These are phyloP conservation scores for Gallirallus australis DNA, from an alignment of 2,797 vertebrate genomes.

Conservation along the genomic window DNA sequence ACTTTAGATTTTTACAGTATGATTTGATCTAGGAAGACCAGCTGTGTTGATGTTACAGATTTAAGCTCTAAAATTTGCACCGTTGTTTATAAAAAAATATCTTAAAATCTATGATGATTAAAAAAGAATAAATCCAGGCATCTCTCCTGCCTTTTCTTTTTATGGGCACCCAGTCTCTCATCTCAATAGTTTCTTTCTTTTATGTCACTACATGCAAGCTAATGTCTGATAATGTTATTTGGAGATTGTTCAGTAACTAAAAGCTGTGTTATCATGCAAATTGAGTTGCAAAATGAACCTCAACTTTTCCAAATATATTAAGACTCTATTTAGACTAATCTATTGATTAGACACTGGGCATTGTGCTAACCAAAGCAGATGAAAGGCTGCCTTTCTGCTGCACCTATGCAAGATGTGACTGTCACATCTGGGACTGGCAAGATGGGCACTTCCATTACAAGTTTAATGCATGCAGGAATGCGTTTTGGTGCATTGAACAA, in stretches of 20 bases:
- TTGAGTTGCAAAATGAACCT: background rate
- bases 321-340: background rate
- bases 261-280: background rate
- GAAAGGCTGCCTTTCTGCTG: background rate
- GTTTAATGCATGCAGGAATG: background rate
- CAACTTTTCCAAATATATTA: background rate
- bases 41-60: background rate
- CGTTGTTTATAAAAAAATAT: background rate
- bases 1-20: background rate
- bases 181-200: background rate
- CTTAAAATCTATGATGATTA: background rate
- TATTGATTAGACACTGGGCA: background rate
- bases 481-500: background rate
- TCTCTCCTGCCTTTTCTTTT: background rate
- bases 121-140: background rate
- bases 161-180: background rate
- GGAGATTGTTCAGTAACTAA: background rate
- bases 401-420: no score
- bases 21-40: background rate
- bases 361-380: background rate
- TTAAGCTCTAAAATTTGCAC: background rate
- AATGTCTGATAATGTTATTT: background rate
- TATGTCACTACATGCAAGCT: background rate
- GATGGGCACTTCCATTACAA: fast-evolving
- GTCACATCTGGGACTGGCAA: background rate